Conservation (phyloP, 2,797 vertebrate genomes). For the Esox lucius region DNA sequence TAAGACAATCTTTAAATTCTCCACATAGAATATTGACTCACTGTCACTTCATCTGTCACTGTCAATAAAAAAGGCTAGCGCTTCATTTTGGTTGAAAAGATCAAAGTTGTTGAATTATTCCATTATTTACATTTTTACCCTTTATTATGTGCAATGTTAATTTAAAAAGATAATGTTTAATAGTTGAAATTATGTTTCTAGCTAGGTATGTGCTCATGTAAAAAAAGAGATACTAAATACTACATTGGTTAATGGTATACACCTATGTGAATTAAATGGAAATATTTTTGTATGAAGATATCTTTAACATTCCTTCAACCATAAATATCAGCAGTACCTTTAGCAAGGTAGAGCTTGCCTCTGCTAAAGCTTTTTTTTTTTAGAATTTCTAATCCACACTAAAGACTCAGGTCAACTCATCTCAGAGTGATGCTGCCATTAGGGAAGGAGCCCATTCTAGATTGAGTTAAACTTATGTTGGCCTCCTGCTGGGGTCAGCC, state of each 20-base stretch:
- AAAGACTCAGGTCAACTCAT: neutral
- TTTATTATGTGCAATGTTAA: constrained; percentile 73
- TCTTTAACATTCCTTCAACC: constrained; percentile 70
- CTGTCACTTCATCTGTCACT: constrained; percentile 10
- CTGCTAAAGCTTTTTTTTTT: constrained; percentile 24
- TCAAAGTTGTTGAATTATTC: constrained; percentile 30
- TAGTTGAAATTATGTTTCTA: constrained; percentile 59
- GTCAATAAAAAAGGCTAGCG: constrained; percentile 41
- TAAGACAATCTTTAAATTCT: constrained; percentile 6
- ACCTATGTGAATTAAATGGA: constrained; percentile 68
- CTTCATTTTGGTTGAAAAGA: constrained; percentile 38
- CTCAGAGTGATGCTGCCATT: neutral
- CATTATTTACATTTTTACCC: constrained; percentile 62
- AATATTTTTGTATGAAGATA: constrained; percentile 72
- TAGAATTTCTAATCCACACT: constrained; percentile 8
- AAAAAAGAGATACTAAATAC: constrained; percentile 42
- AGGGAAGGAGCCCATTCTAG: neutral
- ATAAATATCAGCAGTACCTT: constrained; percentile 51
- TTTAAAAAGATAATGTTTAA: constrained; percentile 69
- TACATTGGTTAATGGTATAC: too few relatives aligned
- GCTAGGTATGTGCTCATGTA: constrained; percentile 47
- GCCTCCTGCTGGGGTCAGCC: neutral
- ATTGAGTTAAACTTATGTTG: neutral
- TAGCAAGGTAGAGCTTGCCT: constrained; percentile 32
- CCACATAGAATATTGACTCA: constrained; percentile 15